Conservation (phyloP, 2,797 vertebrate species). For the Lepidocolaptes lacrymiger region DNA sequence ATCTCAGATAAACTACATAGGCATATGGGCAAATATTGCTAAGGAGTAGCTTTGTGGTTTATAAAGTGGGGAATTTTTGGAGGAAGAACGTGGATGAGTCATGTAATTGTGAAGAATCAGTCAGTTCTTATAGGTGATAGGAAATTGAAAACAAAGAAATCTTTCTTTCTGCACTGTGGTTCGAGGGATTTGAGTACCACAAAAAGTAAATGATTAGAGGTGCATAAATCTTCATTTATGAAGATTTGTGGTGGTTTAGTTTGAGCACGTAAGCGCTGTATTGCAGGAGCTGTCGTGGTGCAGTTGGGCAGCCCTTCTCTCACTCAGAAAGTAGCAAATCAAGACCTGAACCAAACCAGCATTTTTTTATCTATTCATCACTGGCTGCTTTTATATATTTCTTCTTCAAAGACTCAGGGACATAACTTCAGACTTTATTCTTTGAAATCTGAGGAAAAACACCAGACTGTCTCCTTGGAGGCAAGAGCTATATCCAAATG, state of each 20-base stretch:
- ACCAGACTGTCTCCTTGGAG: background rate
- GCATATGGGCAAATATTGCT: background rate
- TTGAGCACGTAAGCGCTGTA: background rate
- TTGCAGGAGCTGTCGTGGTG: background rate
- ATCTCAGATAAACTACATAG: background rate
- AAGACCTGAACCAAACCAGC: background rate
- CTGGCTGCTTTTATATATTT: background rate
- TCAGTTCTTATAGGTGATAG: background rate
- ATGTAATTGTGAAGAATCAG: background rate
- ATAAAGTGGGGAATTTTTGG: background rate
- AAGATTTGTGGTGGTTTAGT: background rate
- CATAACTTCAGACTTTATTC: background rate
- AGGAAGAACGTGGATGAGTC: background rate
- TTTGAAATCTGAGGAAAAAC: background rate
- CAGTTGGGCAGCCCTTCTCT: background rate
- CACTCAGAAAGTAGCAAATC: background rate
- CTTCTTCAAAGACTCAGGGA: background rate
- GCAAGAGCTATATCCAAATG: background rate
- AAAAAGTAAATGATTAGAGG: background rate
- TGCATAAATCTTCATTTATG: background rate
- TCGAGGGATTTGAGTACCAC: background rate
- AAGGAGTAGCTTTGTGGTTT: background rate
- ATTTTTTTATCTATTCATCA: background rate
- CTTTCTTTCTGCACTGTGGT: background rate
- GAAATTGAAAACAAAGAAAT: background rate